Conservation (phyloP, 2,113 vertebrate species). For the zebrafish (Danio rerio) region GRCz12tu NC_133191.1:1564501-1565000, state of each 20-base stretch:
- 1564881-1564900: background rate
- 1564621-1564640: background rate
- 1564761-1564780: background rate
- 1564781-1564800: constrained; percentile 4
- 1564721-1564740: background rate
- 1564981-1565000: too few relatives aligned
- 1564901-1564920: background rate
- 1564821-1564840: background rate
- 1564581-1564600: constrained; percentile 7
- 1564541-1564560: constrained; percentile 2
- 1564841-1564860: background rate
- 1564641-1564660: background rate
- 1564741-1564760: background rate
- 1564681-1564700: background rate
- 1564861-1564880: background rate
- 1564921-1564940: background rate
- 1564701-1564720: background rate
- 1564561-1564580: background rate
- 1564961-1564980: too few relatives aligned
- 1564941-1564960: background rate
- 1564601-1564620: constrained; percentile 14
- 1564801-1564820: background rate
- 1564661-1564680: background rate
- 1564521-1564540: background rate
- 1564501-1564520: background rate